Conservation (phyloP, 1,140 invertebrate species). For the Parapsyche elsis region DNA sequence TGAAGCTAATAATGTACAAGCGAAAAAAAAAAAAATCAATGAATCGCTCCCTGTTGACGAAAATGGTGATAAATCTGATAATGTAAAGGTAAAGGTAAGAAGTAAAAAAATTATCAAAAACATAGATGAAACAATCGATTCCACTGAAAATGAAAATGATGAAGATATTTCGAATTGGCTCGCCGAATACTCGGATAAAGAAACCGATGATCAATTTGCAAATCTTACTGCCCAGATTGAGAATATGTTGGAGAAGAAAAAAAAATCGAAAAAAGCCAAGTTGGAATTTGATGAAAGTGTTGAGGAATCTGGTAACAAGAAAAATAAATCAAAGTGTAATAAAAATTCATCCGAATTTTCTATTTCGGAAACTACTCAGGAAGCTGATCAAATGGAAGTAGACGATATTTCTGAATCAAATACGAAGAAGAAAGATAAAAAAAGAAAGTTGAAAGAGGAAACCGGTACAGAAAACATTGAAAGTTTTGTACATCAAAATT, state of each 20-base stretch:
- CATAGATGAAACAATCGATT: constrained; percentile 38
- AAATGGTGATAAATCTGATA: constrained; percentile 42
- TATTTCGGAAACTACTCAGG: not conserved
- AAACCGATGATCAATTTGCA: constrained; percentile 52
- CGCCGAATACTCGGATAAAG: constrained; percentile 49
- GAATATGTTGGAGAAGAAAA: constrained; percentile 53
- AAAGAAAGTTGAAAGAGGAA: constrained; percentile 44
- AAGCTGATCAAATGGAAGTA: not conserved
- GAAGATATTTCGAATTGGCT: constrained; percentile 50
- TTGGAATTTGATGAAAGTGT: constrained; percentile 38
- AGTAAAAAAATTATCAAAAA: constrained; percentile 43
- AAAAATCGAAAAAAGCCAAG: constrained; percentile 51
- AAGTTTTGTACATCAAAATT: constrained; percentile 39
- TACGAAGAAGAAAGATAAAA: constrained; percentile 52
- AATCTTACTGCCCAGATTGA: constrained; percentile 52
- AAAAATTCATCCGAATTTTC: not conserved
- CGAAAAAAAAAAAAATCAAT: constrained; percentile 42
- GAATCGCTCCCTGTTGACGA: constrained; percentile 57
- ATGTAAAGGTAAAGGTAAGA: constrained; percentile 35
- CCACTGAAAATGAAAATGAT: constrained; percentile 49
- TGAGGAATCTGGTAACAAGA: constrained; percentile 39
- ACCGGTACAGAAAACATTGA: constrained; percentile 34
- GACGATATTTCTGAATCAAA: constrained; percentile 42
- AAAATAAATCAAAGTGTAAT: constrained; percentile 37
- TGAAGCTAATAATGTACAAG: constrained; percentile 44